Base-by-base conservation (phyloP, 2,888 invertebrate genomes). In the Strigamia transsilvanica region DNA sequence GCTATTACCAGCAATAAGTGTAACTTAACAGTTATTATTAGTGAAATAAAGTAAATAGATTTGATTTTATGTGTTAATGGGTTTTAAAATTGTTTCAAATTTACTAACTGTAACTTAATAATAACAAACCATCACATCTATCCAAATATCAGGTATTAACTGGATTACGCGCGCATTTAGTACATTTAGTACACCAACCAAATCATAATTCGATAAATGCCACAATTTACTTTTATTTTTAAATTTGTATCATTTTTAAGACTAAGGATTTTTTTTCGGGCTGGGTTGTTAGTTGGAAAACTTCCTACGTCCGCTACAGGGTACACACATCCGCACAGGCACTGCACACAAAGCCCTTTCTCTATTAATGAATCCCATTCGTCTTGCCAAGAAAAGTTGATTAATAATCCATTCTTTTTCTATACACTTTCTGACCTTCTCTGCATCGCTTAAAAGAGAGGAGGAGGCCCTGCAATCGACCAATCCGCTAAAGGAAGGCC, bases 331-430 rank as follows among this genome's bases (percentile, higher is more conserved):
- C 46, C 46, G 61, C 61, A 66, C 23, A 66, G 61, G 18, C 61
- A 66, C 61, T 46, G 23, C 61, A 66, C 61, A 38, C 80, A 80
- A 80, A 80, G 80, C 61, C 80, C 34, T 51, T 32, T 80, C 80
- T 80, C 51, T 80, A 80, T 81, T 81, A 81, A 81, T 81, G 81
- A 81, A 81, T 41, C 38, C 81, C 81, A 81, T 81, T 81, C 77
- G 81, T 81, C 81, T 81, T 81, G 81, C 81, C 81, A 81, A 73
- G 32, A 73, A 81, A 81, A 81, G 73, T 81, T 81, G 81, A 81
- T 81, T 81, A 81, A 81, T 81, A 81, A 81, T 77, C 81, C 77
- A 81, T 81, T 81, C 81, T 81, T 81, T 81, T 81, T 81, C 27
- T 81, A 80, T 56, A 27, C 77, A 34, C 77, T 66, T 66, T 66